A percentile compares a stretch with the other conserved stretches of the same genome.
phyloP scores from a whole-genome alignment of 1,140 invertebrate genomes.

The Vanessa atalanta region DNA sequence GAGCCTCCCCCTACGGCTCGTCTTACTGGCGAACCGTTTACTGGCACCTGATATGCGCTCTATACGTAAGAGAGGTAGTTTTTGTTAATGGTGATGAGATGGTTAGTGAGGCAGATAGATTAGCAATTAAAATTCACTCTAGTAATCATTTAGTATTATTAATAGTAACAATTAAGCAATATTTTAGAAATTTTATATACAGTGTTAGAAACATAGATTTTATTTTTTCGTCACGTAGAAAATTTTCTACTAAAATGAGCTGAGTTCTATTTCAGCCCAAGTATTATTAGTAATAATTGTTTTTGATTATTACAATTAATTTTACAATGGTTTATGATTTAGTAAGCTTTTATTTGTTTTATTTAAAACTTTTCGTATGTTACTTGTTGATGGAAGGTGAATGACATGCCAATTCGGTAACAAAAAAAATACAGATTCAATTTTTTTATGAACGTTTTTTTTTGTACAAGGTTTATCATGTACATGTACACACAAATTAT shows the following conservation, averaged over 20 bases:
- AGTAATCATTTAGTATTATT: not conserved
- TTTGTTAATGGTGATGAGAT: constrained; percentile 40
- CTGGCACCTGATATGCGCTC: constrained; percentile 69
- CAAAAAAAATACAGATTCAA: not conserved
- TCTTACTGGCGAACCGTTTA: constrained; percentile 83
- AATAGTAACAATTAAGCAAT: not conserved
- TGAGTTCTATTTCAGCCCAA: not conserved
- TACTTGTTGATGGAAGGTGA: constrained; percentile 4
- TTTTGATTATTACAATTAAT: not conserved
- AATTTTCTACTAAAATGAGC: no score
- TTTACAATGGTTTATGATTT: not conserved
- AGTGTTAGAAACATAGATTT: no score
- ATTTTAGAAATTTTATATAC: no score
- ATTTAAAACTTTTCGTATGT: not conserved
- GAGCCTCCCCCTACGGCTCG: constrained; percentile 79
- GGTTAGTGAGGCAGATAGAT: constrained; percentile 36
- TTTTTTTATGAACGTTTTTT: not conserved
- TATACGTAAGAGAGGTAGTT: constrained; percentile 39
- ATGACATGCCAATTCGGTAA: constrained; percentile 17
- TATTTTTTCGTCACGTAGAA: no score
- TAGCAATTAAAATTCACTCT: not conserved
- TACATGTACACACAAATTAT: no score
- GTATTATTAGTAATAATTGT: not conserved
- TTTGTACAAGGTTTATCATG: no score
- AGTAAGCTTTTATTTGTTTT: not conserved